A percentile compares a stretch with the other conserved stretches of the same genome.
Conservation (phyloP, 2,113 vertebrate species). For the Scolopax mira region DNA sequence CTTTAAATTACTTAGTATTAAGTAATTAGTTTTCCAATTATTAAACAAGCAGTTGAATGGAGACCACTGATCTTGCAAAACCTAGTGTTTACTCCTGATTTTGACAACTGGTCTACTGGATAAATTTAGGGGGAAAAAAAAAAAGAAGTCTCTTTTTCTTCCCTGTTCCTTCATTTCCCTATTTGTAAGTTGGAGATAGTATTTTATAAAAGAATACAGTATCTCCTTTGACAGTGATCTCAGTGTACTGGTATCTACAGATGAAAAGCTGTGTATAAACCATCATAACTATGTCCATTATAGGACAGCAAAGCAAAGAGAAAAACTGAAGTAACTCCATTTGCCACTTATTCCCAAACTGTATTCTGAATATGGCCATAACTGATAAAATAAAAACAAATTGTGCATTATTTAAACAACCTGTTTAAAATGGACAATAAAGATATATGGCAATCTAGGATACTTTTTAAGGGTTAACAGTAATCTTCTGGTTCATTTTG, state of each 20-base stretch:
- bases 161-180: background rate
- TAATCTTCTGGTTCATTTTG: background rate
- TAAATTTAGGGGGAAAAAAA: background rate
- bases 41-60: background rate
- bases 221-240: background rate
- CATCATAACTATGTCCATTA: background rate
- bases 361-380: background rate
- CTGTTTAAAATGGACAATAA: background rate
- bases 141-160: background rate
- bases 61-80: background rate
- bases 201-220: background rate
- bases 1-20: background rate
- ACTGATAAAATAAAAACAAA: background rate
- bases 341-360: background rate
- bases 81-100: background rate
- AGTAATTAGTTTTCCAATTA: background rate
- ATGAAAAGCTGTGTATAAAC: background rate
- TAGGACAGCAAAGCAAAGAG: background rate
- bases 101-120: background rate
- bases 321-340: background rate
- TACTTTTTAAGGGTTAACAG: background rate
- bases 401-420: background rate
- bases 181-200: background rate
- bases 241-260: background rate
- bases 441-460: background rate